These are phyloP conservation scores for Micronycteris hirsuta DNA, from an alignment of 2,113 vertebrate genomes.

Conservation along the genomic window DNA sequence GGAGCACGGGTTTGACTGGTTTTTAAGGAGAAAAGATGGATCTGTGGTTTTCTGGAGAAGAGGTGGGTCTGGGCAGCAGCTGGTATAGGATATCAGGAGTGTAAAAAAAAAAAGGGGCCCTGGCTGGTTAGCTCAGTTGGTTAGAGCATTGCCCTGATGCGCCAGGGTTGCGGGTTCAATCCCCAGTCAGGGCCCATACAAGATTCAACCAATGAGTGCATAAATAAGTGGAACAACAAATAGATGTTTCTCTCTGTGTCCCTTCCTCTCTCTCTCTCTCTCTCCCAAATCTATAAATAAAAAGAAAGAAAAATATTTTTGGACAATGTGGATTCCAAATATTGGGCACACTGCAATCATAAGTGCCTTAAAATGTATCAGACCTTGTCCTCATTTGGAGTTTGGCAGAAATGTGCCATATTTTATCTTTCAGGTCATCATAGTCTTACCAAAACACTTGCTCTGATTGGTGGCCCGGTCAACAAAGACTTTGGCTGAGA, in stretches of 20 bases:
- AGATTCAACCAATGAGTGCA: no score
- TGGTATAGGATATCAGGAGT: no score
- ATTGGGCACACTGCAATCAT: background rate
- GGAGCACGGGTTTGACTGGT: background rate
- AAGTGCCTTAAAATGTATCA: background rate
- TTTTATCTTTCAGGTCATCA: background rate
- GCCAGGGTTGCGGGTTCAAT: no score
- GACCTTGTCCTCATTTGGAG: background rate
- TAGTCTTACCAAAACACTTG: conserved; percentile 95
- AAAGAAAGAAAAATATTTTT: background rate
- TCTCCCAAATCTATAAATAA: no score
- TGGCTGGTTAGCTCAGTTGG: no score
- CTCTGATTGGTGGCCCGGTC: conserved; percentile 98
- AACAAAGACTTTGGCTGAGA: conserved; percentile 98
- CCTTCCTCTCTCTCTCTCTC: no score
- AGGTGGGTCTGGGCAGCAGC: background rate
- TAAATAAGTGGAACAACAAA: no score
- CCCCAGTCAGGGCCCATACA: no score
- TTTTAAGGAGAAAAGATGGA: background rate
- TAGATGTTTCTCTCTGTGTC: no score
- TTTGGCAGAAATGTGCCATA: background rate
- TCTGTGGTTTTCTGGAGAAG: background rate
- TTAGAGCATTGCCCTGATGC: no score
- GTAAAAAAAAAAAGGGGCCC: background rate
- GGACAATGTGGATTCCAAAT: background rate